Evolutionary conservation across 2,113 vertebrate genomes (phyloP).

Genomic region (Onychostruthus taczanowskii): DNA sequence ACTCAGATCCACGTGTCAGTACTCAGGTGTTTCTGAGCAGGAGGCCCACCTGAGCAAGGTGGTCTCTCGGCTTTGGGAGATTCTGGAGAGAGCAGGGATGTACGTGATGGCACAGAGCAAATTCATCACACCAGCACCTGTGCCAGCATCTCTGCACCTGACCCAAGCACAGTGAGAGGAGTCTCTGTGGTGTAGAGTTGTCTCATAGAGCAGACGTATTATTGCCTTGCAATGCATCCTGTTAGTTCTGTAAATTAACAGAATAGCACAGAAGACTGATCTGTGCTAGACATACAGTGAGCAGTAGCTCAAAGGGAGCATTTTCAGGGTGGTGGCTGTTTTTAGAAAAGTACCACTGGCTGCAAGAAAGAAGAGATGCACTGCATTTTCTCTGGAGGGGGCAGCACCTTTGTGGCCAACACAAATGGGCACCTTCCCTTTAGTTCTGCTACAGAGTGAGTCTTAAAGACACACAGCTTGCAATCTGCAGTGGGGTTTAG

Average conservation of each 20-base stretch:
- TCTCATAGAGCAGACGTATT: background rate
- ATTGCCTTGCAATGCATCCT: background rate
- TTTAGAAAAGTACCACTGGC: background rate
- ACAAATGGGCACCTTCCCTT: background rate
- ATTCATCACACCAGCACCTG: background rate
- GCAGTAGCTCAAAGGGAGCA: background rate
- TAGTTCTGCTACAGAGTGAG: background rate
- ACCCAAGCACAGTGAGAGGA: background rate
- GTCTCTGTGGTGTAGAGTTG: accelerated
- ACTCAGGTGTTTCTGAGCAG: background rate
- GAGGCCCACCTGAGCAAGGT: background rate
- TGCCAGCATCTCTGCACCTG: background rate
- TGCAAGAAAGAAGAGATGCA: background rate
- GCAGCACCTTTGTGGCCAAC: background rate
- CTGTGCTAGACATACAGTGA: background rate
- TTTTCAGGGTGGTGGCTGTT: background rate
- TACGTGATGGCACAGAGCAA: background rate
- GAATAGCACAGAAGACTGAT: background rate
- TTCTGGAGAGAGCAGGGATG: background rate
- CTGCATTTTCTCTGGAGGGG: background rate
- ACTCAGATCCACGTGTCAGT: background rate
- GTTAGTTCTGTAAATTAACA: background rate
- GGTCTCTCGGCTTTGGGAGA: background rate
- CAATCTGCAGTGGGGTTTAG: background rate
- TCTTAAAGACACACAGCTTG: background rate